These are phyloP conservation scores for Zosterops lateralis DNA, from an alignment of 2,113 vertebrate genomes.

Conservation along the genomic window DNA sequence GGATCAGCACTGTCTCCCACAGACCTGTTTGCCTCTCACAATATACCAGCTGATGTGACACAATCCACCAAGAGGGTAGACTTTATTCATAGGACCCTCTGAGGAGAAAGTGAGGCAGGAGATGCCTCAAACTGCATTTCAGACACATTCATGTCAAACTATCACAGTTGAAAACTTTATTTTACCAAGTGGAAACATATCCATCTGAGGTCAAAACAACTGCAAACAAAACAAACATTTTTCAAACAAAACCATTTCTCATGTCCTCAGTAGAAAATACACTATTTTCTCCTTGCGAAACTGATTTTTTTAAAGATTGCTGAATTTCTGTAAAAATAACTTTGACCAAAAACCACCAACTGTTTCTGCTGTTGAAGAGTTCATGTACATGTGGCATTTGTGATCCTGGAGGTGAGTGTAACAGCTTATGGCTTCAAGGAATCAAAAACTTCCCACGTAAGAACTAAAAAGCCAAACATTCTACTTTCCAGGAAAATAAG, in stretches of 20 bases:
- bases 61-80: background rate
- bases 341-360: background rate
- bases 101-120: background rate
- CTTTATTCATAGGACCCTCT: background rate
- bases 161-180: background rate
- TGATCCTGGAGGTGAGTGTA: background rate
- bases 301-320: background rate
- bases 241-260: background rate
- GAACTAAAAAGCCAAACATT: background rate
- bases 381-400: rapidly evolving
- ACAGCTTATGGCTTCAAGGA: background rate
- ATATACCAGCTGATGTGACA: background rate
- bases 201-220: background rate
- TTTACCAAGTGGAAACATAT: background rate
- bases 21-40: background rate
- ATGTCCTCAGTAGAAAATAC: background rate
- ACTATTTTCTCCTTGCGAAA: background rate
- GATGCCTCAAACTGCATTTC: background rate
- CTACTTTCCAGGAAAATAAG: background rate
- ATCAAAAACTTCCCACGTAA: background rate
- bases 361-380: background rate
- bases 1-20: background rate
- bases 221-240: background rate
- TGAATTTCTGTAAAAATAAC: background rate
- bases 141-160: background rate